These are phyloP conservation scores for Diaprepes abbreviatus DNA, from an alignment of 2,888 invertebrate species.

Conservation along the genomic window DNA sequence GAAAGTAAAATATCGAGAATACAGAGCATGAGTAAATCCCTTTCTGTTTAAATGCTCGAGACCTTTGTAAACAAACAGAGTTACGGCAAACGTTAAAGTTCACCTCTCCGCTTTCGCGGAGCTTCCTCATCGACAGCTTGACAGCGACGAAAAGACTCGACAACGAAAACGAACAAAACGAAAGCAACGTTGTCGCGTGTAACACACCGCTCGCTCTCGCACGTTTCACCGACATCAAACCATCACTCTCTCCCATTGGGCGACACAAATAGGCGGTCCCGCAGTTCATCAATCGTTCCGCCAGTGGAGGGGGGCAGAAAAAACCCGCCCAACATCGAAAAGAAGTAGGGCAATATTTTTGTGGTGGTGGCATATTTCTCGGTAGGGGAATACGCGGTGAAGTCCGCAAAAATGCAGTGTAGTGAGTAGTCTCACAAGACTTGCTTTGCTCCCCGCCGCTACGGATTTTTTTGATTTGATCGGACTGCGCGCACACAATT, in stretches of 20 bases:
- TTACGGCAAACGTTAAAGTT: conserved; percentile 8
- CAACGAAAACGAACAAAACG: conserved; percentile 50
- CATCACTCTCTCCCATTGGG: conserved; percentile 67
- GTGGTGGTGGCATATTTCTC: conserved; percentile 64
- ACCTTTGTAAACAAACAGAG: conserved; percentile 13
- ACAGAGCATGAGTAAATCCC: background rate
- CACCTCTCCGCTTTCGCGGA: conserved; percentile 24
- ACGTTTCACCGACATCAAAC: conserved; percentile 63
- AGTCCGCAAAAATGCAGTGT: conserved; percentile 64
- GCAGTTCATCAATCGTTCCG: conserved; percentile 63
- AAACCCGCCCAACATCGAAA: conserved; percentile 52
- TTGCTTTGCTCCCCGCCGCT: conserved; percentile 45
- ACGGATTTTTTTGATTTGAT: conserved; percentile 32
- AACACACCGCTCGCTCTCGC: conserved; percentile 51
- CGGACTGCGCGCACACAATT: conserved; percentile 68
- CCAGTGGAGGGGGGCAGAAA: conserved; percentile 64
- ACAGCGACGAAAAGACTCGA: conserved; percentile 40
- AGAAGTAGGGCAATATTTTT: conserved; percentile 69
- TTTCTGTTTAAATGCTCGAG: conserved; percentile 1
- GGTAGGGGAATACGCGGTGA: conserved; percentile 65
- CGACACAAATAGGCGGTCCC: conserved; percentile 67
- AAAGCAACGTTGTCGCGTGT: conserved; percentile 56
- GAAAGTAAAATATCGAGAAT: too few species aligned
- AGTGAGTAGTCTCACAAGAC: conserved; percentile 48
- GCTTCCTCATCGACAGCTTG: conserved; percentile 43